Percentiles rank a stretch among this genome's conserved stretches.
These are phyloP conservation scores for Ivindomyrus marchei DNA, from an alignment of 2,113 vertebrate species.

Conservation along the genomic window DNA sequence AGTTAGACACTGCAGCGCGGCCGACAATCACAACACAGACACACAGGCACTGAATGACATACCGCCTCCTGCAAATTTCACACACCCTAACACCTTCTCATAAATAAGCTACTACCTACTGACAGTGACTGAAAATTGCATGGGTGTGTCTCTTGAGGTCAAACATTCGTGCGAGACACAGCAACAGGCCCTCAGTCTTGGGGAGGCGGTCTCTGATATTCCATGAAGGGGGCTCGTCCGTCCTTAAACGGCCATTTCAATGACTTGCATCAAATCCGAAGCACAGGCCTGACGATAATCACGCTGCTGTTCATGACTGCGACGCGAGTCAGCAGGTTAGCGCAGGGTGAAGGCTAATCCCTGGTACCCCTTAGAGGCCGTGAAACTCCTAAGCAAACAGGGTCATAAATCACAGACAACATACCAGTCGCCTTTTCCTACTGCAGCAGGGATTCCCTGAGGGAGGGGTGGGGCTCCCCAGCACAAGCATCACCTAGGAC, in stretches of 20 bases:
- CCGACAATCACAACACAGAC: neutral
- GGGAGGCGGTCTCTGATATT: neutral
- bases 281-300: neutral
- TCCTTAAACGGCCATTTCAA: neutral
- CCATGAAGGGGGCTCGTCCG: neutral
- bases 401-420: slow-evolving; percentile 13
- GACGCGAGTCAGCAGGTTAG: neutral
- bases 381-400: slow-evolving; percentile 9
- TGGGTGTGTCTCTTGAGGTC: neutral
- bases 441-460: neutral
- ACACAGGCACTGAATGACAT: neutral
- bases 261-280: neutral
- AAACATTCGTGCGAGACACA: neutral
- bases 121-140: neutral
- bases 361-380: neutral
- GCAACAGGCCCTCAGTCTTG: neutral
- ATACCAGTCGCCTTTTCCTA: neutral
- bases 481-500: neutral
- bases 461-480: neutral
- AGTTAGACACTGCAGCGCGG: neutral
- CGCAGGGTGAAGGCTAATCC: neutral
- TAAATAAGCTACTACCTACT: slow-evolving; percentile 5
- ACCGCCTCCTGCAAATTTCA: neutral
- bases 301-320: neutral
- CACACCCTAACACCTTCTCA: neutral